Evolutionary conservation across 2,113 vertebrate genomes (phyloP).

Genomic region (Tilapia sparmanii): DNA sequence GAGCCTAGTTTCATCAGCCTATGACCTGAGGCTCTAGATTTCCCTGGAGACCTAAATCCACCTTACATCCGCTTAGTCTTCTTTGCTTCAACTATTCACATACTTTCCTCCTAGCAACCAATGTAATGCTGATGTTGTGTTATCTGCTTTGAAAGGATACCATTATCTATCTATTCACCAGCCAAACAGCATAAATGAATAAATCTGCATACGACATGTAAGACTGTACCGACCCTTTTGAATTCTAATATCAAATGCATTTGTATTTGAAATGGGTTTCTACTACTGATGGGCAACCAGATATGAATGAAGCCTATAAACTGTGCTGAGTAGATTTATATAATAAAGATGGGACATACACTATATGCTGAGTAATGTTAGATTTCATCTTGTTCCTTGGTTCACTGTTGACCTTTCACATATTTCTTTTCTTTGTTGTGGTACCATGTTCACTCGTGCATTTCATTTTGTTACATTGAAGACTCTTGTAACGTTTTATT

Average conservation of each 20-base stretch:
- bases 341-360: neutral
- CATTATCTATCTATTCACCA: neutral
- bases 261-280: slow-evolving; percentile 11
- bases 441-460: neutral
- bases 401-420: neutral
- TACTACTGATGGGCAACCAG: neutral
- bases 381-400: neutral
- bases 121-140: slow-evolving; percentile 4
- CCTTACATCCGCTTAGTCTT: neutral
- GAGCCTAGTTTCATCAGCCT: slow-evolving; percentile 6
- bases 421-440: neutral
- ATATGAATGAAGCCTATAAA: neutral
- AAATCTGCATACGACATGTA: slow-evolving; percentile 32
- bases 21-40: neutral
- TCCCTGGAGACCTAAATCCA: slow-evolving; percentile 7
- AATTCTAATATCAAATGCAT: slow-evolving; percentile 16
- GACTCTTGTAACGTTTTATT: neutral
- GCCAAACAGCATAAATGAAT: slow-evolving; percentile 33
- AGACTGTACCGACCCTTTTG: neutral
- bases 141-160: neutral
- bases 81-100: neutral
- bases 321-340: neutral
- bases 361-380: neutral
- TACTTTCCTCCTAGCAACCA: neutral
- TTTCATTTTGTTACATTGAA: neutral